Base-by-base conservation (phyloP, 2,113 vertebrate species). In the Nerophis lumbriciformis region DNA sequence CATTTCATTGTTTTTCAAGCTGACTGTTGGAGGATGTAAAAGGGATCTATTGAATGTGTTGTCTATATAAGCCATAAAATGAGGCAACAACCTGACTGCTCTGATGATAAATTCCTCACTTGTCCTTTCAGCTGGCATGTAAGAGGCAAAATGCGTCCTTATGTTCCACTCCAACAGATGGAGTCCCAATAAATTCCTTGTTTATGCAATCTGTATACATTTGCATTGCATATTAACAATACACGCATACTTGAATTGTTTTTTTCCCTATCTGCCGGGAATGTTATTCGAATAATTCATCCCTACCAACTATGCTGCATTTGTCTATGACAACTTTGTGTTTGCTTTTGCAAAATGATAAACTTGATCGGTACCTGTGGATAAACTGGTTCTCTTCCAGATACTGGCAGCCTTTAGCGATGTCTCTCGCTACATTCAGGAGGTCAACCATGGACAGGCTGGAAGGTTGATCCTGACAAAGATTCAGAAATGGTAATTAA, bases 331-430 rank as follows among this genome's bases (percentile, higher is more conserved):
- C 5, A 36, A 51, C 19, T 63, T 8, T n/a, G 28, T 36, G 59
- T 19, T 39, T 53, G 15, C 1, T 37, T 15, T 42, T 48, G 42
- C 19, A 52, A 15, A 50, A 54, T 45, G 5, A 38, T 35, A 5
- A 13, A 6, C 66, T 51, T 65, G 64, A 6, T 11, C 2, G 0
- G 44, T 70, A 98, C 97, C 96, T 93, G 90, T 98, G 96, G 72
- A 99, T 99, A 82, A 99, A 99, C 75, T 98, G 97, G 80, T 98
- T 99, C 78, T 99, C 97, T 82, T 99, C 97, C 68, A 99, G 83
- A 69, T 99, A 99, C 83, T 97, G 94, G 83, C 95, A 98, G 72
- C 97, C 97, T 62, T 92, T 94, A 11, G 96, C 95, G 2, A 99
- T 99, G 84, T 99, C 97, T 84, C 89, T 92, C 74, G 97, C 94